Base-by-base conservation (phyloP, 2,113 vertebrate genomes). In the Tenebrosternarchus preto region DNA sequence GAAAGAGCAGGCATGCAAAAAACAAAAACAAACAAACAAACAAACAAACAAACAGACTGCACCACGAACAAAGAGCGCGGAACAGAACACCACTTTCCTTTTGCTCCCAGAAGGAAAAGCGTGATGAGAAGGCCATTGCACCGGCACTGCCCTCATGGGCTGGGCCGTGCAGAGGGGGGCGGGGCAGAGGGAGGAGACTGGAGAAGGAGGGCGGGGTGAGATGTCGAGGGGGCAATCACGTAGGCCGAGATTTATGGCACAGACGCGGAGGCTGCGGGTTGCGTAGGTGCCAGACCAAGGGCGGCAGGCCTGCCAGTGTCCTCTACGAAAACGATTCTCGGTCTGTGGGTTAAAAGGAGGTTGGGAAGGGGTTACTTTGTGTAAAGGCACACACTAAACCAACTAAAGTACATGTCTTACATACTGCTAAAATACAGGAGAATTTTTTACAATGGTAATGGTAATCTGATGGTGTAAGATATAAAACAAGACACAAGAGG, bases 61-160 rank as follows among this genome's bases (percentile, higher is more conserved):
- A 87, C 15, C 43, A 50, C 56, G 43, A 75, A n/a, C 77, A 25
- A 31, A 69, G 24, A 82, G 70, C 78, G 8, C 79, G 87, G 87
- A 85, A 83, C 86, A 84, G 89, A 90, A 87, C 88, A 77, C 92
- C 71, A 98, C 97, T 98, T 98, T 92, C 97, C 97, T 98, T 99
- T 94, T 97, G 92, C 89, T 99, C 96, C 97, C 97, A 99, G 95
- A 99, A 98, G 20, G 96, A 97, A 90, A 99, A 99, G 86, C 95
- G 94, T 82, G 97, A 98, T 80, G 97, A 99, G 86, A 99, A 99
- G 59, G 97, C 97, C 97, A 99, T 98, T 91, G 86, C 77, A 83
- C 88, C 85, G 79, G 78, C 76, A 80, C 87, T 85, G 88, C 88
- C 90, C 84, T 94, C 92, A 94, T 94, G 92, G 90, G 91, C 90